Percentiles rank a stretch among this genome's conserved stretches.
Conservation (phyloP, 2,797 vertebrate genomes). For the Falco columbarius region DNA sequence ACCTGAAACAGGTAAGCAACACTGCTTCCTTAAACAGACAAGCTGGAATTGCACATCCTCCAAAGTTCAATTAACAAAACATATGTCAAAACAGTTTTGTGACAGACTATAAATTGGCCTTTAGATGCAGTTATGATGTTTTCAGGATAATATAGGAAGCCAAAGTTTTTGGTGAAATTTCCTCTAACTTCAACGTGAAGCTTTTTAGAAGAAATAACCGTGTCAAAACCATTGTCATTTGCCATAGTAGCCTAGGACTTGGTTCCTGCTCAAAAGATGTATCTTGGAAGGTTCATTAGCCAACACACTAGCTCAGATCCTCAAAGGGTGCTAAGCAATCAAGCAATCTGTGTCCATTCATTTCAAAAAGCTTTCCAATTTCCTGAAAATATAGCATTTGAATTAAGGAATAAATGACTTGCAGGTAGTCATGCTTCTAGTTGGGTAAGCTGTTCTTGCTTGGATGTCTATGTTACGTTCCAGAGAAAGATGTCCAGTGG, state of each 20-base stretch:
- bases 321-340: not conserved
- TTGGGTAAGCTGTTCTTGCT: not conserved
- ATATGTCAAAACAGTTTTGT: not conserved
- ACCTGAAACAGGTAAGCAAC: not conserved
- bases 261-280: not conserved
- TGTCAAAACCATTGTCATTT: not conserved
- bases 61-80: slow-evolving; percentile 43
- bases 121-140: not conserved
- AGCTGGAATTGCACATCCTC: not conserved
- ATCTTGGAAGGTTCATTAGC: not conserved
- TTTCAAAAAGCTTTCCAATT: not conserved
- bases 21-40: not conserved
- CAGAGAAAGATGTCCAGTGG: not conserved
- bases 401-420: not conserved
- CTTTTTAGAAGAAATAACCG: not conserved
- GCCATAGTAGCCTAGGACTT: not conserved
- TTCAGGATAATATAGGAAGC: not conserved
- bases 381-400: not conserved
- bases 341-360: not conserved
- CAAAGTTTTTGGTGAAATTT: not conserved
- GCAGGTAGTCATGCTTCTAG: not conserved
- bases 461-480: not conserved
- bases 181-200: not conserved
- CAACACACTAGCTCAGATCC: not conserved
- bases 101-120: not conserved